Conservation (phyloP, 2,888 invertebrate genomes). For the Blastobasis adustella region DNA sequence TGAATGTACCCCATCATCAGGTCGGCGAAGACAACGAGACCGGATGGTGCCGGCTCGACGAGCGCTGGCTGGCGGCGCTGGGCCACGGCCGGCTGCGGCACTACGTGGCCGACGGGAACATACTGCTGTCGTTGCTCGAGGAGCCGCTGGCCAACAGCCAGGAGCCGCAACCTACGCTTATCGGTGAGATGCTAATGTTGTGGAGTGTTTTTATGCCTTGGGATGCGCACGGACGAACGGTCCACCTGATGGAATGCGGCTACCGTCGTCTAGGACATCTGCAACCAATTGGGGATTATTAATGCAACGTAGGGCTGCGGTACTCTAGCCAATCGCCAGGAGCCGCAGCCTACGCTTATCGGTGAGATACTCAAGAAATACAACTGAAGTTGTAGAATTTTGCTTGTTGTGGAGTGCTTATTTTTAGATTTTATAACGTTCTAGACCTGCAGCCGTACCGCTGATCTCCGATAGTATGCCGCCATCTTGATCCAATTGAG, state of each 20-base stretch:
- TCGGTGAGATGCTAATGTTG: conserved; percentile 44
- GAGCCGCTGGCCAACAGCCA: conserved; percentile 94
- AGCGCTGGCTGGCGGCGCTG: conserved; percentile 82
- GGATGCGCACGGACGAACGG: no score
- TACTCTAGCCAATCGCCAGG: conserved; percentile 93
- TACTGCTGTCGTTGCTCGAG: conserved; percentile 91
- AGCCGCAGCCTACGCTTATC: conserved; percentile 93
- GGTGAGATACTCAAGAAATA: no score
- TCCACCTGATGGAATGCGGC: no score
- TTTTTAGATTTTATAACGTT: no score
- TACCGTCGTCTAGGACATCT: no score
- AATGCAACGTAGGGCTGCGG: conserved; percentile 21
- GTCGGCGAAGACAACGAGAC: conserved; percentile 87
- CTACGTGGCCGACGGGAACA: conserved; percentile 93
- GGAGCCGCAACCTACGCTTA: conserved; percentile 95
- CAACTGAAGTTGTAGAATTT: no score
- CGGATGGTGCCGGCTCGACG: conserved; percentile 88
- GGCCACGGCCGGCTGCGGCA: conserved; percentile 77
- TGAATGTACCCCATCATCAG: conserved; percentile 34
- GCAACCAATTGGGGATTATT: no score
- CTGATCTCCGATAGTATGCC: no score
- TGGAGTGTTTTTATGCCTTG: no score
- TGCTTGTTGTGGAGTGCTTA: no score
- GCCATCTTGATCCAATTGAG: no score
- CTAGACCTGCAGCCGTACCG: no score